Conservation (phyloP, 1,140 invertebrate species). For the Sminthurides bifidus region DNA sequence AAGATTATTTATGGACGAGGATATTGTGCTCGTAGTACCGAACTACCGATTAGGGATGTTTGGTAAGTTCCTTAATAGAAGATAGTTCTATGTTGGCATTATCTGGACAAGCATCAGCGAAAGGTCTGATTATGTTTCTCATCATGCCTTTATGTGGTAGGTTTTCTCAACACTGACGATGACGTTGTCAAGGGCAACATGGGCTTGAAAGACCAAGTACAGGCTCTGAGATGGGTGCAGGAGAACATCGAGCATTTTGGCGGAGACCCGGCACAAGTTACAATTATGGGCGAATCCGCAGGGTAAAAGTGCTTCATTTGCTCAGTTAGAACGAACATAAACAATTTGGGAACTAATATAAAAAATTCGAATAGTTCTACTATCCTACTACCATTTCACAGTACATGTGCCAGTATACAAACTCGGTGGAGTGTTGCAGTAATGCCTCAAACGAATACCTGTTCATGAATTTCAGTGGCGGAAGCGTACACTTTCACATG, state of each 20-base stretch:
- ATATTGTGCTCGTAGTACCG: background rate
- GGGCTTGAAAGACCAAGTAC: conserved; percentile 39
- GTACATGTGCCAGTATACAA: background rate
- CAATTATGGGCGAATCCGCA: conserved; percentile 31
- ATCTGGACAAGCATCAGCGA: too few relatives aligned
- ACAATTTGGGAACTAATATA: background rate
- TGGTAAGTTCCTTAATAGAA: background rate
- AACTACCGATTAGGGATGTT: background rate
- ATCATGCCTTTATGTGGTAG: background rate
- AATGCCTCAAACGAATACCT: background rate
- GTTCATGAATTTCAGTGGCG: background rate
- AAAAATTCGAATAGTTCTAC: background rate
- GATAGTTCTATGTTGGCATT: too few relatives aligned
- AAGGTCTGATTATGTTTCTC: background rate
- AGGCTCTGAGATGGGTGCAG: conserved; percentile 38
- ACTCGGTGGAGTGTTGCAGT: background rate
- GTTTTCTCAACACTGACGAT: conserved; percentile 16
- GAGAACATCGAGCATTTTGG: conserved; percentile 38
- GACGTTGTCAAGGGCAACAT: conserved; percentile 38
- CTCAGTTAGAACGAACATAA: background rate
- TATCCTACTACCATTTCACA: background rate
- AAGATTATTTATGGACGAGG: conserved; percentile 5
- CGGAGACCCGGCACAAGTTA: conserved; percentile 39
- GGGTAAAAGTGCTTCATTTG: background rate
- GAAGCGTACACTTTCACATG: background rate